A percentile compares a stretch with the other conserved stretches of the same genome.
These are phyloP conservation scores for Xenopus laevis DNA, from an alignment of 2,113 vertebrate genomes.

Conservation along the genomic window DNA sequence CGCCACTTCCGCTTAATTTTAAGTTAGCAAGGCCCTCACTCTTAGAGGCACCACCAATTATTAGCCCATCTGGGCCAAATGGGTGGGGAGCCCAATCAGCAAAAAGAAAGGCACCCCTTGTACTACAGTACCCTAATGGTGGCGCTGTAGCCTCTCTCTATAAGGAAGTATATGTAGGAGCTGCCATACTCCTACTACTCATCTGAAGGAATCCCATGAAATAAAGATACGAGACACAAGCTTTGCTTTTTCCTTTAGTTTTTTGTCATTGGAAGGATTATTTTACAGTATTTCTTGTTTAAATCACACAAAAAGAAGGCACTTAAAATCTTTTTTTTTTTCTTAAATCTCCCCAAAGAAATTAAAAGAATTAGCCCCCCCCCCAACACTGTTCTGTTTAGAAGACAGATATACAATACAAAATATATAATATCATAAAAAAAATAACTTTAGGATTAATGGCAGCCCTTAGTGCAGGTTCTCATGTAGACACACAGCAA, in stretches of 20 bases:
- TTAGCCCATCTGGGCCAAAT: too few relatives aligned
- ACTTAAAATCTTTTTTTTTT: conserved; percentile 21
- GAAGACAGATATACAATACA: conserved; percentile 41
- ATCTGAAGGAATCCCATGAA: too few relatives aligned
- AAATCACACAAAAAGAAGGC: conserved; percentile 39
- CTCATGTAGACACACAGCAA: not conserved
- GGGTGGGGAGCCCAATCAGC: too few relatives aligned
- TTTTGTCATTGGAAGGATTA: conserved; percentile 23
- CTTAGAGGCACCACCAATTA: too few relatives aligned
- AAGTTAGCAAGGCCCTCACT: too few relatives aligned
- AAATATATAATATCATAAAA: conserved; percentile 39
- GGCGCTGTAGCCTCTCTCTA: too few relatives aligned
- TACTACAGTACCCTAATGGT: too few relatives aligned
- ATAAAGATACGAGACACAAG: not conserved
- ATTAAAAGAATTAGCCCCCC: conserved; percentile 28
- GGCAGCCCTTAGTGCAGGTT: conserved; percentile 2
- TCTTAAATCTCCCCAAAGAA: conserved; percentile 7
- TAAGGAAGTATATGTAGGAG: too few relatives aligned
- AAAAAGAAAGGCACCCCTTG: too few relatives aligned
- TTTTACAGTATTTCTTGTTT: conserved; percentile 20
- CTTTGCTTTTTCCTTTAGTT: conserved; percentile 9
- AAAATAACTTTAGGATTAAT: conserved; percentile 20
- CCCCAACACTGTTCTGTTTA: not conserved
- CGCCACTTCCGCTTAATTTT: too few relatives aligned
- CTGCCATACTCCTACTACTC: too few relatives aligned